Evolutionary conservation across 2,888 invertebrate genomes (phyloP), one percentile per base, ranked within the genome.

Genomic region (Pterobdella sp.): DNA sequence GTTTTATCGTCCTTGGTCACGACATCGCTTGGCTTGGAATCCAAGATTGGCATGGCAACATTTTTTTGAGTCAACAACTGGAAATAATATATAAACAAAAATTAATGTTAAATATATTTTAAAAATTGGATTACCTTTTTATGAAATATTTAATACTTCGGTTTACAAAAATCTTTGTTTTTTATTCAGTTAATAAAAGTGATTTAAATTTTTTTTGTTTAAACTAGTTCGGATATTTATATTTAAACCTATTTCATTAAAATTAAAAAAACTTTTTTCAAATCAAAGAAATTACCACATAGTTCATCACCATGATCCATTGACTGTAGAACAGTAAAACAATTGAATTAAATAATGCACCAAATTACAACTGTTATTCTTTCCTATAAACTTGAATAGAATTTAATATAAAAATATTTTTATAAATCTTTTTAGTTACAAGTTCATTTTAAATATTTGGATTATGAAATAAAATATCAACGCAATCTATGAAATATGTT

Each of bases 301-400:
- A 32, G 72, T 60, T 74, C 32, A 74, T 74, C n/a, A 32, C 60
- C n/a, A 37, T 60, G 72, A 74, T 74, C 74, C 74, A 74, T 35
- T 74, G 68, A 66, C 74, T 74, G 60, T 67, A 32, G 31, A n/a
- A 31, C 31, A 14, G 7, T 29, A 64, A 64, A 64, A 10, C n/a
- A 64, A 31, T 7, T 14, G 49, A 42, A 42, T 42, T 42, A 42
- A 42, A 42, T 42, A 14, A 42, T 42, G 22, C 49, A 42, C 22
- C n/a, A n/a, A n/a, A n/a, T n/a, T n/a, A n/a, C n/a, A n/a, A n/a
- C n/a, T n/a, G n/a, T n/a, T n/a, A n/a, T n/a, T n/a, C n/a, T n/a
- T n/a, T n/a, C n/a, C n/a, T n/a, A n/a, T n/a, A n/a, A n/a, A n/a
- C n/a, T n/a, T n/a, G n/a, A n/a, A n/a, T n/a, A n/a, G n/a, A n/a